Base-by-base conservation (phyloP, 2,113 vertebrate genomes). In the Gnathonemus longibarbis region DNA sequence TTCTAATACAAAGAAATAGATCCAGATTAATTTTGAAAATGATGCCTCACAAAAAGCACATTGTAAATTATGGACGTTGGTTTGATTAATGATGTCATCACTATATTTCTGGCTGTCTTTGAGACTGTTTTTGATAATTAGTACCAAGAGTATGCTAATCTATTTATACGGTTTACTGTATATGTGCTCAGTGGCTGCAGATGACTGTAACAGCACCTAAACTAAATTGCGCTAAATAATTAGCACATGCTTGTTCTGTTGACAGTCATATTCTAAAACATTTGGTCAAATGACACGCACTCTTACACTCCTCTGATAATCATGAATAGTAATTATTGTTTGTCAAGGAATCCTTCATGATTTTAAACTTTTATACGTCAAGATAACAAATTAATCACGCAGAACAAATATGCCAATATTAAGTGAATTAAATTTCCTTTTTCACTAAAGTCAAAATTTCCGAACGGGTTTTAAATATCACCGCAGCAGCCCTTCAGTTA, bases 261-360 rank as follows among this genome's bases (percentile, higher is more conserved):
- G 53, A 53, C 46, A 52, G 48, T 87, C 17, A 31, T 35, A 15
- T 56, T 35, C 49, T n/a, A 87, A 87, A 87, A 53, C 49, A 87
- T 56, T 35, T 39, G 49, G 85, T 87, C 85, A 87, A 53, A 87
- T 50, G n/a, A 50, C 21, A 27, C 31, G 27, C 35, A 53, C 27
- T 21, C 50, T 27, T 56, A 56, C 48, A 53, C 19, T 56, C 9
- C 31, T 27, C 31, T 42, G 48, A 31, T 53, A 56, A 87, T 48
- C 50, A 56, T 39, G 50, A 87, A 87, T 87, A 87, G 50, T 56
- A 87, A 87, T 87, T 87, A 42, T 35, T 53, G 85, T 52, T 87
- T 56, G 27, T 56, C 85, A 39, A 42, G 15, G 85, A 53, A 17
- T 15, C 85, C 24, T 56, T 39, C 50, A 8, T 53, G 17, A 87